phyloP scores from a whole-genome alignment of 1,140 invertebrate species.

The Centruroides sculpturatus region DNA sequence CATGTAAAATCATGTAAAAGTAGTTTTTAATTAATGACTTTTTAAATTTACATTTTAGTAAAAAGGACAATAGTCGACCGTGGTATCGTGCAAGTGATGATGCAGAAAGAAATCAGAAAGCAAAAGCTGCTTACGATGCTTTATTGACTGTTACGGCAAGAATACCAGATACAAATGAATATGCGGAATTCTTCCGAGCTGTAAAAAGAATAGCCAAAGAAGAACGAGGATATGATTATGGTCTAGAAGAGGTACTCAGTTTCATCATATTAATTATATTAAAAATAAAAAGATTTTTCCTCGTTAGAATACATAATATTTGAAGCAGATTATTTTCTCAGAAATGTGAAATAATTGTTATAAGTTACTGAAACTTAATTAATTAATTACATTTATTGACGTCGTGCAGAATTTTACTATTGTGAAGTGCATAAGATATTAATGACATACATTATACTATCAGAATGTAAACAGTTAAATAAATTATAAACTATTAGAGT shows the following conservation, averaged over 20 bases:
- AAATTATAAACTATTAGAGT: no score
- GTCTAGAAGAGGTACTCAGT: slow-evolving; percentile 32
- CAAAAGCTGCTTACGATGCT: slow-evolving; percentile 72
- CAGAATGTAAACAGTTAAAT: no score
- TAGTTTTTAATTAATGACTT: no score
- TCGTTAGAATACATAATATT: no score
- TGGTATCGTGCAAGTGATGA: slow-evolving; percentile 71
- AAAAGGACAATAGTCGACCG: slow-evolving; percentile 41
- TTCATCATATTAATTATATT: not conserved
- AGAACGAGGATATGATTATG: slow-evolving; percentile 56
- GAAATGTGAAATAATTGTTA: no score
- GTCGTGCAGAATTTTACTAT: no score
- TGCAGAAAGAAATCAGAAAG: slow-evolving; percentile 61
- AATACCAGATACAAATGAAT: slow-evolving; percentile 58
- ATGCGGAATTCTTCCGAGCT: slow-evolving; percentile 34
- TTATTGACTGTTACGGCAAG: slow-evolving; percentile 73
- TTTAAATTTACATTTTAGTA: slow-evolving; percentile 13
- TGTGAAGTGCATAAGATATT: no score
- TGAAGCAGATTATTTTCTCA: no score
- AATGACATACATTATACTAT: no score
- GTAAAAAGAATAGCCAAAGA: slow-evolving; percentile 62
- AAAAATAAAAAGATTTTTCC: not conserved
- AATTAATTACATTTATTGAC: no score
- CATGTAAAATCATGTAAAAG: no score
- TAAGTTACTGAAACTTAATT: no score